Evolutionary conservation across 2,888 invertebrate species (phyloP).

Genomic region (Prosopocoilus inquinatus): DNA sequence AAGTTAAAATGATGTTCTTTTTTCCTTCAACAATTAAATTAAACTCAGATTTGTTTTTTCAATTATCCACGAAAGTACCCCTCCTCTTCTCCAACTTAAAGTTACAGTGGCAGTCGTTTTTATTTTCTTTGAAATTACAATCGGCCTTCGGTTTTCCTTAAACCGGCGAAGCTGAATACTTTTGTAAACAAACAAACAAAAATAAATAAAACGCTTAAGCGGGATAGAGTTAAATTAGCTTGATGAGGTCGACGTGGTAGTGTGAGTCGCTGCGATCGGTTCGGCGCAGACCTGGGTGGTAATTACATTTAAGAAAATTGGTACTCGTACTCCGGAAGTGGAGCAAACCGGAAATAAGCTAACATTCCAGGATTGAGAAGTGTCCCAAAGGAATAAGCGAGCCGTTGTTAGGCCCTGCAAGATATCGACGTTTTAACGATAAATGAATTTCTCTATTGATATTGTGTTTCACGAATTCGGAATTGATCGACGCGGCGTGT

Average conservation of each 20-base stretch:
- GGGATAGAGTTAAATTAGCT: constrained; percentile 32
- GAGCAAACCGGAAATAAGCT: constrained; percentile 40
- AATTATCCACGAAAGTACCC: too few species aligned
- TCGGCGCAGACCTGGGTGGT: constrained; percentile 36
- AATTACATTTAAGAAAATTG: constrained; percentile 46
- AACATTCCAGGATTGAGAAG: constrained; percentile 38
- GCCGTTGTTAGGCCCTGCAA: constrained; percentile 26
- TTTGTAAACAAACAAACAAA: too few species aligned
- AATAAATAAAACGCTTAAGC: not conserved
- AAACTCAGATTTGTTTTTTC: too few species aligned
- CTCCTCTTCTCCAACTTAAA: too few species aligned
- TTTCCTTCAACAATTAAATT: too few species aligned
- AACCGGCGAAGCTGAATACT: too few species aligned
- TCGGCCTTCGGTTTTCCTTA: too few species aligned
- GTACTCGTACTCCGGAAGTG: constrained; percentile 38
- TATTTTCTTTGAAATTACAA: too few species aligned
- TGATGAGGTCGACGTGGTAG: constrained; percentile 26
- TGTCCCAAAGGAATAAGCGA: constrained; percentile 34
- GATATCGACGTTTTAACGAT: constrained; percentile 38
- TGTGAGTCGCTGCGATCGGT: constrained; percentile 36
- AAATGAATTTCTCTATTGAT: constrained; percentile 39
- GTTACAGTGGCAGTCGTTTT: too few species aligned
- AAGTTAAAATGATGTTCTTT: too few species aligned
- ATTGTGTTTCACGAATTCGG: constrained; percentile 27
- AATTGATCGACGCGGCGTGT: constrained; percentile 18